Base-by-base conservation (phyloP, 1,140 invertebrate genomes). In the Hyphantria cunea region DNA sequence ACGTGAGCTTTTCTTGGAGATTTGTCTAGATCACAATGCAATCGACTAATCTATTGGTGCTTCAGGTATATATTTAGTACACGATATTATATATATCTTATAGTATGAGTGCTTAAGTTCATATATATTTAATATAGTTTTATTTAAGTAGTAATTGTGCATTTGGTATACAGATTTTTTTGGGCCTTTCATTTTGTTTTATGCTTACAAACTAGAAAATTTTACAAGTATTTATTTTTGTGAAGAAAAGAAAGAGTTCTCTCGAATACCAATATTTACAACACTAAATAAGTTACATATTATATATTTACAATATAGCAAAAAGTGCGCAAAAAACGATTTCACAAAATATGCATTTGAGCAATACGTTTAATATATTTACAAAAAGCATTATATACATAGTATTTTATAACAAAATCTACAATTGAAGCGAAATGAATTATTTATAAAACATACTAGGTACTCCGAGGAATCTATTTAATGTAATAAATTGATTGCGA, bases 341-440 rank as follows among this genome's bases (percentile, higher is more conserved):
- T 71, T 90, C 86, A 90, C 84, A 90, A 90, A 90, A 90, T 90
- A 90, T 87, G 82, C 85, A 90, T 90, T 90, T 90, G 86, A 90
- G 86, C 86, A 88, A 90, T 90, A 90, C 75, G 74, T 84, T 86
- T 85, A 79, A 82, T 85, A 84, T 86, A 88, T 89, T 86, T 89
- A 89, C 84, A 88, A 82, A 89, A 81, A 84, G 70, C 79, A 67
- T 76, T 80, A 76, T 81, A 72, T 79, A 84, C 72, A 68, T 72
- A 73, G 61, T 64, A 72, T 66, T 41, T 72, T 68, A 72, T 70
- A 70, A 74, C 70, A 11, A 68, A 67, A 78, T 48, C 62, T 66
- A 73, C 47, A 53, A 60, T 53, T 59, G 5, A 44, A 56, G 53
- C 50, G 15, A 41, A 63, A 54, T 32, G 31, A 51, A 32, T 4